Conservation (phyloP, 2,113 vertebrate genomes). For the Caranx ignobilis region DNA sequence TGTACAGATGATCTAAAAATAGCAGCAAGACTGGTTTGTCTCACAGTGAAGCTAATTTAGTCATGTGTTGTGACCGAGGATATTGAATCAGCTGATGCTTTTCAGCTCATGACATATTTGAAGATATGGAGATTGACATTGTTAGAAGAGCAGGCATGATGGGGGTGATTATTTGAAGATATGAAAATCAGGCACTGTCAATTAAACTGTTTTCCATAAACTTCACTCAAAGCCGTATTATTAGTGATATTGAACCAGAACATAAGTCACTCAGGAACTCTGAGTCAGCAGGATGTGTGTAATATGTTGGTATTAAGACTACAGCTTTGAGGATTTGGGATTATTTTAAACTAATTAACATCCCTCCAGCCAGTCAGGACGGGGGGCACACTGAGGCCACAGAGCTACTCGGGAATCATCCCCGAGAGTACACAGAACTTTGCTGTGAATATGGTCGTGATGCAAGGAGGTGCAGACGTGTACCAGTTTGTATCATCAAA, state of each 20-base stretch:
- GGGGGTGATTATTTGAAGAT: conserved; percentile 16
- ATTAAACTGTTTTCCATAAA: conserved; percentile 24
- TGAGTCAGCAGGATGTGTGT: conserved; percentile 58
- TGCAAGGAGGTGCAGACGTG: conserved; percentile 12
- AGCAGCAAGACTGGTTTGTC: not conserved
- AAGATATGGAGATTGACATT: conserved; percentile 4
- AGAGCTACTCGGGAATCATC: conserved; percentile 36
- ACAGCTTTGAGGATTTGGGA: conserved; percentile 34
- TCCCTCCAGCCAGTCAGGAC: conserved; percentile 41
- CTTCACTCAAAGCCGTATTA: conserved; percentile 27
- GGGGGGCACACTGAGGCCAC: conserved; percentile 44
- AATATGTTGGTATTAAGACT: conserved; percentile 36
- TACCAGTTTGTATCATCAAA: conserved; percentile 7
- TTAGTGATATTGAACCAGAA: conserved; percentile 35
- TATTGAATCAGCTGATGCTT: conserved; percentile 12
- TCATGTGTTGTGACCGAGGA: not conserved
- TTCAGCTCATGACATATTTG: conserved; percentile 5
- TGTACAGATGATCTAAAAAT: conserved; percentile 6
- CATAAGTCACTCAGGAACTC: conserved; percentile 41
- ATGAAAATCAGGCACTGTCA: conserved; percentile 24
- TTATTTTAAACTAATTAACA: conserved; percentile 65
- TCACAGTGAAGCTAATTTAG: conserved; percentile 19
- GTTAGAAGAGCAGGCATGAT: not conserved
- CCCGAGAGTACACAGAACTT: conserved; percentile 1
- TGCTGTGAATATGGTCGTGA: not conserved